Percentiles rank a stretch among this genome's conserved stretches.
phyloP scores from a whole-genome alignment of 37 sponge, comb jelly and placozoan genomes.

The Bolinopsis microptera region DNA sequence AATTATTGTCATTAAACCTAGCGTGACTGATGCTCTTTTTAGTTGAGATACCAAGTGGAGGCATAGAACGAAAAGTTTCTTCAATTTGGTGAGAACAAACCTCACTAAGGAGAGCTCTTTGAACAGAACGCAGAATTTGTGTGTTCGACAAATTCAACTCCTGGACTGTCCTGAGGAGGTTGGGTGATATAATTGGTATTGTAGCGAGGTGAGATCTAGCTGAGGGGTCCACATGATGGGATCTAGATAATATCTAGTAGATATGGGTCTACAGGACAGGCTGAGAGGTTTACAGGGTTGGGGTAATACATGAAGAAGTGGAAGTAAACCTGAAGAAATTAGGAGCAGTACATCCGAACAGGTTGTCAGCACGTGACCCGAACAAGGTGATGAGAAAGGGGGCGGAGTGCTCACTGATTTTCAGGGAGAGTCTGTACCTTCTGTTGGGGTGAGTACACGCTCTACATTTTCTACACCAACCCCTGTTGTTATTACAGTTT shows the following conservation, averaged over 20 bases:
- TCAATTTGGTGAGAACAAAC: too few relatives aligned
- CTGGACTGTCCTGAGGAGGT: not conserved
- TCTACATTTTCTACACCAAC: not conserved
- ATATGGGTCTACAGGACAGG: too few relatives aligned
- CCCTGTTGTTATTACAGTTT: too few relatives aligned
- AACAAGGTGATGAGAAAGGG: constrained; percentile 14
- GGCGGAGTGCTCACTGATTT: not conserved
- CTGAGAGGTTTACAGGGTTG: too few relatives aligned
- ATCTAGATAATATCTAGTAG: too few relatives aligned
- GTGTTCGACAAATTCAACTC: not conserved
- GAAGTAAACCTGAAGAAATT: constrained; percentile 2
- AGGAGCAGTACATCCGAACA: constrained; percentile 30
- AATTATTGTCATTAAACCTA: not conserved
- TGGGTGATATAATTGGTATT: too few relatives aligned
- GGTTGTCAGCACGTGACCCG: constrained; percentile 9
- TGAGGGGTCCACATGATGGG: too few relatives aligned
- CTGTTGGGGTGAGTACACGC: constrained; percentile 7
- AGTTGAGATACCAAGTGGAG: too few relatives aligned
- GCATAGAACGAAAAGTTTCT: too few relatives aligned
- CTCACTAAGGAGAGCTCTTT: constrained; percentile 1
- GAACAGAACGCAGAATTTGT: not conserved
- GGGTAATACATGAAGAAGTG: too few relatives aligned
- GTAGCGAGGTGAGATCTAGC: too few relatives aligned
- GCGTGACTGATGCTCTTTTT: too few relatives aligned
- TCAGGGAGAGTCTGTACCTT: constrained; percentile 31